Evolutionary conservation across 2,888 invertebrate genomes (phyloP).

Genomic region (Nymphalis c-album): DNA sequence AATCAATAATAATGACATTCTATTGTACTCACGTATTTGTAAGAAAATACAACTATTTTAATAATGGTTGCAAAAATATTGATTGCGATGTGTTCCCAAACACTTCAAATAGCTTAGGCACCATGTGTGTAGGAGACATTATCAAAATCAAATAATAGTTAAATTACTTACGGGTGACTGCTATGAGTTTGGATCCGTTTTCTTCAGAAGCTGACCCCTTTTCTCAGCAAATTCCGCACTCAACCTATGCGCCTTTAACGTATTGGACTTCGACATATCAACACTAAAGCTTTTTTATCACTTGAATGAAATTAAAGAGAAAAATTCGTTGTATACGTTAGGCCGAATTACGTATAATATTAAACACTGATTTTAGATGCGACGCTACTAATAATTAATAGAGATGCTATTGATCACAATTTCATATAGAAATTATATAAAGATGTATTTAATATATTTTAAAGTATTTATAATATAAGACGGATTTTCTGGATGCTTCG

Average conservation of each 20-base stretch:
- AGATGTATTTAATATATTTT: conserved; percentile 28
- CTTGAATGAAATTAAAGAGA: conserved; percentile 51
- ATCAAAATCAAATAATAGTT: conserved; percentile 9
- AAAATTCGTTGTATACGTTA: conserved; percentile 45
- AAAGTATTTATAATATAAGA: conserved; percentile 51
- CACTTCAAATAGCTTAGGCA: not conserved
- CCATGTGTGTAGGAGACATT: not conserved
- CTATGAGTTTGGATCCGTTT: conserved; percentile 74
- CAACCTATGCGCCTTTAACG: conserved; percentile 75
- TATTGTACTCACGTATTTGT: not conserved
- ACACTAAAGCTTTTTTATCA: conserved; percentile 48
- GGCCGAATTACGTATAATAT: conserved; percentile 48
- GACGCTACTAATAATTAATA: conserved; percentile 74
- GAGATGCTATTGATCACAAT: conserved; percentile 59
- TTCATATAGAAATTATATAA: conserved; percentile 23
- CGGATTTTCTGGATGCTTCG: conserved; percentile 70
- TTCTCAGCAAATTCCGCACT: conserved; percentile 78
- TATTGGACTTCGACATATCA: conserved; percentile 76
- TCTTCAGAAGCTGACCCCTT: conserved; percentile 68
- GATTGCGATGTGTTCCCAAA: not conserved
- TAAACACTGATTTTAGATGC: conserved; percentile 48
- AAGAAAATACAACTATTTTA: not conserved
- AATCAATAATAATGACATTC: too few relatives aligned
- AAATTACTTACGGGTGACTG: conserved; percentile 74
- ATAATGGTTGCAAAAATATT: not conserved